Conservation (phyloP, 2,113 vertebrate species). For the Mellivora capensis region DNA sequence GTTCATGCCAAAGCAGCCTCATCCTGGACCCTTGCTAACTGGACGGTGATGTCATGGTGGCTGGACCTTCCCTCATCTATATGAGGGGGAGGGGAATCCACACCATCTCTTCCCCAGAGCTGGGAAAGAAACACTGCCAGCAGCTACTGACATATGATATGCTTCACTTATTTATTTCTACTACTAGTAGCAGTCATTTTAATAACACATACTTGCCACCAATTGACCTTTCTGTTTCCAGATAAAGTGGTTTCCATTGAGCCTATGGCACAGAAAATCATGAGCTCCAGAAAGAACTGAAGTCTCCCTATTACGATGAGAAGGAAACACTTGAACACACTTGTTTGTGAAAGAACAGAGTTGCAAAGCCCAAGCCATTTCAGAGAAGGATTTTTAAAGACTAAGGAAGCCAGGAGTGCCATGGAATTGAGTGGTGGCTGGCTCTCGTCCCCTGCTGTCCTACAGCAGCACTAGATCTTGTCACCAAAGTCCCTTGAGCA, state of each 20-base stretch:
- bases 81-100: accelerated
- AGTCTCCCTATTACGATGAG: accelerated
- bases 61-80: accelerated
- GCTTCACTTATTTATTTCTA: accelerated
- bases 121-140: accelerated
- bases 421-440: not conserved
- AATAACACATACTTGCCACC: too few relatives aligned
- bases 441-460: not conserved
- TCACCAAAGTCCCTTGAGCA: not conserved
- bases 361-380: not conserved
- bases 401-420: not conserved
- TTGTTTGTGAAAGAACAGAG: not conserved
- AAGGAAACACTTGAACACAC: not conserved
- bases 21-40: too few relatives aligned
- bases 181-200: not conserved
- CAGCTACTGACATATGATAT: accelerated
- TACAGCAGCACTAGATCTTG: not conserved
- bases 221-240: not conserved
- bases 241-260: not conserved
- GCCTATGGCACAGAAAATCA: accelerated
- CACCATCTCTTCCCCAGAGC: too few relatives aligned
- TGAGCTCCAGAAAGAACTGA: not conserved
- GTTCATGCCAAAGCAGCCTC: not conserved
- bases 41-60: accelerated
- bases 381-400: not conserved